Conservation (phyloP, 2,797 vertebrate species). For the Botia almorhae region DNA sequence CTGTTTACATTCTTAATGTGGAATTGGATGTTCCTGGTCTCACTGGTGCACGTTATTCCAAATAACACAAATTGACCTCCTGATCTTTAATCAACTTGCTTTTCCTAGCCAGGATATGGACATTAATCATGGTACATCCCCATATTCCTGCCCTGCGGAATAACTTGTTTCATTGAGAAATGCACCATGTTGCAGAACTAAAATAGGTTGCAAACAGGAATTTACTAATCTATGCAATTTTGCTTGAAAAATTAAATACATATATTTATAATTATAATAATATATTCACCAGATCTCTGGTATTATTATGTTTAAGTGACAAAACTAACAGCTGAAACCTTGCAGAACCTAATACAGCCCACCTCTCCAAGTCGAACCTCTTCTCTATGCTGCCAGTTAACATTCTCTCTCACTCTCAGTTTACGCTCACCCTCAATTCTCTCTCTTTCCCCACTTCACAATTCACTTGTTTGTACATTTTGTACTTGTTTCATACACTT, state of each 20-base stretch:
- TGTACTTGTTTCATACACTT: conserved; percentile 49
- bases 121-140: no score
- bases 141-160: no score
- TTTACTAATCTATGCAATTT: background rate
- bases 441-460: conserved; percentile 30
- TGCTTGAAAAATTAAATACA: no score
- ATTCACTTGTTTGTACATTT: conserved; percentile 46
- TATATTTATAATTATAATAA: no score
- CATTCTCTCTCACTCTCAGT: conserved; percentile 33
- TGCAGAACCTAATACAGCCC: conserved; percentile 41
- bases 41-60: background rate
- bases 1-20: background rate
- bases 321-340: conserved; percentile 58
- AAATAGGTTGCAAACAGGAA: background rate
- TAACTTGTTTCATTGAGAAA: background rate
- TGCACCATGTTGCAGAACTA: background rate
- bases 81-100: background rate
- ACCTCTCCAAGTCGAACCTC: conserved; percentile 32
- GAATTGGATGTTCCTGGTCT: background rate
- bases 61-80: background rate
- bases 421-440: conserved; percentile 9
- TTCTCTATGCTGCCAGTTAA: conserved; percentile 34
- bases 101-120: no score
- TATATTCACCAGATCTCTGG: no score
- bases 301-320: conserved; percentile 40